A percentile compares a stretch with the other conserved stretches of the same genome.
Evolutionary conservation across 2,888 invertebrate species (phyloP).

Genomic region (Eueremaeus valkanovi): DNA sequence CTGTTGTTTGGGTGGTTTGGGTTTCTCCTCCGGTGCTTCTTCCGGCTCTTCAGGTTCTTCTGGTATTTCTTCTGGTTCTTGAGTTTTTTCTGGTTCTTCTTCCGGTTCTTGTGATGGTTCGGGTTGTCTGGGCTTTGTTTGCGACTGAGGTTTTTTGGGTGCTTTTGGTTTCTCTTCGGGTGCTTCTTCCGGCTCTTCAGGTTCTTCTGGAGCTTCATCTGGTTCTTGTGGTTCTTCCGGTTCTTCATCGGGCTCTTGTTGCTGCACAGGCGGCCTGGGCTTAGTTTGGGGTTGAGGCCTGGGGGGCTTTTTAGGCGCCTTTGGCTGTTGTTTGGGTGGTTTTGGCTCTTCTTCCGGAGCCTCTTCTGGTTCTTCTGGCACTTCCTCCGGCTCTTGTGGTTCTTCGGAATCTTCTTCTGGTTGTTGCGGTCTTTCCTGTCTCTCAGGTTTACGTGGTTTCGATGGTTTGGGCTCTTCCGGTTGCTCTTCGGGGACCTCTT

Average conservation of each 20-base stretch:
- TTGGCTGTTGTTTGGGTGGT: too few relatives aligned
- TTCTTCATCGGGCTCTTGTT: too few relatives aligned
- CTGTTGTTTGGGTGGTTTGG: neutral
- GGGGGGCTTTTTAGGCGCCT: too few relatives aligned
- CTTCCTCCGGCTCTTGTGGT: neutral
- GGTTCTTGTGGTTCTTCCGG: slow-evolving; percentile 10
- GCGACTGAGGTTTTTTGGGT: neutral
- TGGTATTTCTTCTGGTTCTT: neutral
- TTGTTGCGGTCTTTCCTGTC: neutral
- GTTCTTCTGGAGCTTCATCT: neutral
- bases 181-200: neutral
- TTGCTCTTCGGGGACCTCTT: neutral
- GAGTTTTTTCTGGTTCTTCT: neutral
- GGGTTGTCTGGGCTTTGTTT: neutral
- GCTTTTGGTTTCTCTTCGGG: neutral
- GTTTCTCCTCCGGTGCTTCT: neutral
- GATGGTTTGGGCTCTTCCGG: neutral
- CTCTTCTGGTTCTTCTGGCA: too few relatives aligned
- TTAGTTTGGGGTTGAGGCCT: too few relatives aligned
- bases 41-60: neutral
- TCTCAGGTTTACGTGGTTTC: neutral
- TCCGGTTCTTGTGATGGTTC: neutral
- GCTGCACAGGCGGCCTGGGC: too few relatives aligned
- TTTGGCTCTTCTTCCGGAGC: too few relatives aligned
- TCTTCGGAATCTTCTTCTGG: neutral